These are phyloP conservation scores for Falco rusticolus DNA, from an alignment of 2,797 vertebrate genomes.

Conservation along the genomic window DNA sequence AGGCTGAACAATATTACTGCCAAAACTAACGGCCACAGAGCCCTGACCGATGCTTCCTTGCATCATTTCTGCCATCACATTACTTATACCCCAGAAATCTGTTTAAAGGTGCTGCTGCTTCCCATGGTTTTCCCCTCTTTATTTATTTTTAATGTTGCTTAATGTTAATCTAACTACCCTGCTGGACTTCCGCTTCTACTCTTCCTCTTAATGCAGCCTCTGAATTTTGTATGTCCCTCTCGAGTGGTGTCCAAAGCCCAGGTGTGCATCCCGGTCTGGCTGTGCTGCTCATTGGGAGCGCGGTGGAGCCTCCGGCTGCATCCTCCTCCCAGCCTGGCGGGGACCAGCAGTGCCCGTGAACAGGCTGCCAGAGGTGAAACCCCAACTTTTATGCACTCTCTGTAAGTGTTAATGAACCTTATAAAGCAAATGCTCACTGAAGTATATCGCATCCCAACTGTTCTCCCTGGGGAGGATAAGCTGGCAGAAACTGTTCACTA, in stretches of 20 bases:
- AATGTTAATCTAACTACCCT: not conserved
- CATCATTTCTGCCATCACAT: not conserved
- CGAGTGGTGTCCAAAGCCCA: not conserved
- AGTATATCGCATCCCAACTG: conserved; percentile 14
- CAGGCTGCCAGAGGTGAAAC: conserved; percentile 27
- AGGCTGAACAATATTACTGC: not conserved
- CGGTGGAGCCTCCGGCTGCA: not conserved
- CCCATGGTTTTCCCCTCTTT: not conserved
- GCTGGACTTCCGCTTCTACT: not conserved
- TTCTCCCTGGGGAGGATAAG: not conserved
- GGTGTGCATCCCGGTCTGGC: accelerated
- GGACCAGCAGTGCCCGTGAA: not conserved
- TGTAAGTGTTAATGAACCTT: conserved; percentile 47
- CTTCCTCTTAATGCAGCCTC: not conserved
- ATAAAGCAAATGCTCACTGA: not conserved
- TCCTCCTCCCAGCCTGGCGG: not conserved
- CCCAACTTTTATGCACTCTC: conserved; percentile 7
- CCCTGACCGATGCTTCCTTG: not conserved
- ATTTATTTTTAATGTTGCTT: not conserved
- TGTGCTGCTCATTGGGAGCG: not conserved
- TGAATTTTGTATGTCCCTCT: not conserved
- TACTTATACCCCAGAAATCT: not conserved
- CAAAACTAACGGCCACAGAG: not conserved
- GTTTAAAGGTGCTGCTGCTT: not conserved
- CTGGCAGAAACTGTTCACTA: not conserved